phyloP scores from a whole-genome alignment of 2,888 invertebrate species.

The Gnatocerus cornutus region DNA sequence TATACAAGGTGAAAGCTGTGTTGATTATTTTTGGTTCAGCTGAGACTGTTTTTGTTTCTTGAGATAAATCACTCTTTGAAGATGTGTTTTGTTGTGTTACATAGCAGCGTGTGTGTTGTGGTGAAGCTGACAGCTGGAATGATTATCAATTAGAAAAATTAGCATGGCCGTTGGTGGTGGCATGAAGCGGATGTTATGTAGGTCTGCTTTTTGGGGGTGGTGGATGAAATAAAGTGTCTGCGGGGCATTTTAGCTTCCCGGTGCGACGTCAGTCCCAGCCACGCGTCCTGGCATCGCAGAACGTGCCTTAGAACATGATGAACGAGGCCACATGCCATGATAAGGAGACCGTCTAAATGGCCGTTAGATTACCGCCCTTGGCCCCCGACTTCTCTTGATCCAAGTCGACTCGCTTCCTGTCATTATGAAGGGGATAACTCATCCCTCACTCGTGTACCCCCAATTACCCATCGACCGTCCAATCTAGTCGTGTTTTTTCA shows the following conservation, averaged over 20 bases:
- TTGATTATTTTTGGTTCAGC: too few species aligned
- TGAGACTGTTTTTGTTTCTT: too few species aligned
- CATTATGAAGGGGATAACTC: conserved; percentile 50
- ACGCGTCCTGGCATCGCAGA: conserved; percentile 51
- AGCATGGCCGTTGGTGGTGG: conserved; percentile 19
- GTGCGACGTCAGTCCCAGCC: conserved; percentile 59
- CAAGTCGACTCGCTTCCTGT: conserved; percentile 53
- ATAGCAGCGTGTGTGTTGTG: too few species aligned
- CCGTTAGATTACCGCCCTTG: conserved; percentile 51
- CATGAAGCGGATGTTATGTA: conserved; percentile 5
- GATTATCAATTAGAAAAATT: conserved; percentile 44
- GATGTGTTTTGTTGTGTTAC: too few species aligned
- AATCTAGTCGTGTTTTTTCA: conserved; percentile 41
- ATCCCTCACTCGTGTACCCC: conserved; percentile 45
- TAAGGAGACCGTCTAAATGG: conserved; percentile 55
- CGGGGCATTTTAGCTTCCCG: conserved; percentile 61
- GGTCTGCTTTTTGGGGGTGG: conserved; percentile 25
- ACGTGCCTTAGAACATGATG: conserved; percentile 57
- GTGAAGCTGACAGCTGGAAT: not conserved
- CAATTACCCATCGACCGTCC: conserved; percentile 45
- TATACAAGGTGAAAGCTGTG: too few species aligned
- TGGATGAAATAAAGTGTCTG: conserved; percentile 60
- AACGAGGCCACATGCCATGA: conserved; percentile 55
- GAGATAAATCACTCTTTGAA: too few species aligned
- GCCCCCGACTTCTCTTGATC: conserved; percentile 48